These are phyloP conservation scores for Cataglyphis altisquamis DNA, from an alignment of 2,888 invertebrate genomes.

Conservation along the genomic window DNA sequence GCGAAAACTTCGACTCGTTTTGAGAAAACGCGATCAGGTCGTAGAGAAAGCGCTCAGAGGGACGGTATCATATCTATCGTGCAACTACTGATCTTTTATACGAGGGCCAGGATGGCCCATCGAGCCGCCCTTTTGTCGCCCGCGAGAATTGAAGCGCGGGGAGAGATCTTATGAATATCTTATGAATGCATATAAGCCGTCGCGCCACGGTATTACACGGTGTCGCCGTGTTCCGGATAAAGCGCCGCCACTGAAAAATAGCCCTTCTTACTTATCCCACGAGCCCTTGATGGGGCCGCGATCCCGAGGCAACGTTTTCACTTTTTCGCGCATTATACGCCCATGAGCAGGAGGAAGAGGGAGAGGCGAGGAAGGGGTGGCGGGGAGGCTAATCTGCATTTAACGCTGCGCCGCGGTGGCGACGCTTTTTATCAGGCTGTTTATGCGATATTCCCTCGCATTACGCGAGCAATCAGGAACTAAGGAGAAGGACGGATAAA, in stretches of 20 bases:
- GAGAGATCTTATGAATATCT: constrained; percentile 79
- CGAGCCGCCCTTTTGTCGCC: constrained; percentile 67
- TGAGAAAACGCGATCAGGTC: constrained; percentile 13
- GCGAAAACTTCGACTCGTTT: constrained; percentile 13
- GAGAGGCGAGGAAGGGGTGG: no score
- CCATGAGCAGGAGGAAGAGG: neutral
- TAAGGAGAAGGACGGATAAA: neutral
- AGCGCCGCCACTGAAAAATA: constrained; percentile 70
- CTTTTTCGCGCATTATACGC: constrained; percentile 67
- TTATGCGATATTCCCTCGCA: constrained; percentile 61
- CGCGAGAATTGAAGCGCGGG: constrained; percentile 66
- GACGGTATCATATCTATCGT: constrained; percentile 12
- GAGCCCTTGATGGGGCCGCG: constrained; percentile 62
- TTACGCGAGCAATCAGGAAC: constrained; percentile 17
- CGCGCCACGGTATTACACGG: constrained; percentile 73
- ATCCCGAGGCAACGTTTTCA: constrained; percentile 69
- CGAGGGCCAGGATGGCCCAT: constrained; percentile 53
- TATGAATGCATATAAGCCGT: constrained; percentile 80
- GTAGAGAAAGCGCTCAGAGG: neutral
- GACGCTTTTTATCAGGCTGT: constrained; percentile 59
- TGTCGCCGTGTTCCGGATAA: constrained; percentile 71
- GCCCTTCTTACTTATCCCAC: constrained; percentile 61
- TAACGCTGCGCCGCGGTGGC: constrained; percentile 44
- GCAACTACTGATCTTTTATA: constrained; percentile 60
- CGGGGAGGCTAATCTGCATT: constrained; percentile 61